These are phyloP conservation scores for Notamacropus eugenii DNA, from an alignment of 2,797 vertebrate genomes.

Conservation along the genomic window DNA sequence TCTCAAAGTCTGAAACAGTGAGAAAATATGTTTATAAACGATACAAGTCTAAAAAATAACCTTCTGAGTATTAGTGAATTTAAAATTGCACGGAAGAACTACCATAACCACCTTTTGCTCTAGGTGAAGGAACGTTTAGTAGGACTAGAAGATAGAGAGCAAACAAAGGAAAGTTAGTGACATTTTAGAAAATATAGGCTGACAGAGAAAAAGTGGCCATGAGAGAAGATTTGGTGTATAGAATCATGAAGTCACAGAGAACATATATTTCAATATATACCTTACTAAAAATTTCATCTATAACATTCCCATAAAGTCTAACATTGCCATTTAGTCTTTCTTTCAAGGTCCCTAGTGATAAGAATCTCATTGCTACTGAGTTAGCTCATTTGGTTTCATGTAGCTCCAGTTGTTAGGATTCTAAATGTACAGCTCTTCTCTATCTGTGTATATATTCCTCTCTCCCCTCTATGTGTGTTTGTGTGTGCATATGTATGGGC, in stretches of 20 bases:
- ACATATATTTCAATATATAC: too few species aligned
- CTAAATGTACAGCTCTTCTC: not conserved
- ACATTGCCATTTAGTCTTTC: not conserved
- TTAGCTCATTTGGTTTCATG: not conserved
- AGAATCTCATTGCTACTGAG: not conserved
- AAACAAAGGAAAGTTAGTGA: not conserved
- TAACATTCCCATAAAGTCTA: not conserved
- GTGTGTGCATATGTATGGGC: fast-evolving
- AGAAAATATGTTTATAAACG: not conserved
- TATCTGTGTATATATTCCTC: not conserved
- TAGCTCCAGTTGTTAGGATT: not conserved
- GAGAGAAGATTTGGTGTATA: not conserved
- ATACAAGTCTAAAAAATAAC: too few species aligned
- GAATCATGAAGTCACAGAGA: too few species aligned
- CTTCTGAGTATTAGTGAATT: too few species aligned
- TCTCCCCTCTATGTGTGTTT: not conserved
- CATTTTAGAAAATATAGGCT: not conserved
- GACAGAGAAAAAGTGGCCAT: not conserved
- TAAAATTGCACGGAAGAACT: too few species aligned
- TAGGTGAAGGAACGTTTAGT: not conserved
- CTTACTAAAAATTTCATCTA: not conserved
- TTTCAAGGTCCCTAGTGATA: not conserved
- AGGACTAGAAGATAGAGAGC: not conserved
- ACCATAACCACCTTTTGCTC: not conserved
- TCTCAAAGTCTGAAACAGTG: not conserved